A percentile compares a stretch with the other conserved stretches of the same genome.
Evolutionary conservation across 2,797 vertebrate genomes (phyloP).

Genomic region (Sciurus carolinensis): DNA sequence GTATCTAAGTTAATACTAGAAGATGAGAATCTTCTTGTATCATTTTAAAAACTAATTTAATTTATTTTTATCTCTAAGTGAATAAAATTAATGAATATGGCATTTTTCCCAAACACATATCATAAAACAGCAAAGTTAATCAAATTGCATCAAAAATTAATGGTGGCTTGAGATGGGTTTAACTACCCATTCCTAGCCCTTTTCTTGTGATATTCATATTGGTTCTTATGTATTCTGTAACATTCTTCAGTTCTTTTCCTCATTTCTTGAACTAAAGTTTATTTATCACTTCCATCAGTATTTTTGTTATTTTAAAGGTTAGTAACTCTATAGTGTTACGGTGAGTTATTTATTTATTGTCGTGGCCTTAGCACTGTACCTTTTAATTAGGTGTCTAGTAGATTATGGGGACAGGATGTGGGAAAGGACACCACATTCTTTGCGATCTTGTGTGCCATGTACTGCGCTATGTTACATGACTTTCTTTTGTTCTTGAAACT

Average conservation of each 20-base stretch:
- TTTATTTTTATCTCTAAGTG: constrained; percentile 29
- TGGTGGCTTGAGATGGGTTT: background rate
- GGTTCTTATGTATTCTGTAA: background rate
- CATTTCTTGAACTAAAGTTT: background rate
- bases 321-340: background rate
- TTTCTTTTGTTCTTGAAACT: constrained; percentile 43
- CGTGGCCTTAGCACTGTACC: background rate
- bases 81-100: constrained; percentile 5
- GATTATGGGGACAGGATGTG: background rate
- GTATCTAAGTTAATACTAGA: constrained; percentile 37
- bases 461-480: background rate
- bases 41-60: constrained; percentile 24
- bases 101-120: constrained; percentile 25
- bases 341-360: background rate
- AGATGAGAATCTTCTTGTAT: constrained; percentile 22
- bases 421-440: background rate
- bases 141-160: background rate
- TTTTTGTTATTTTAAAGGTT: background rate
- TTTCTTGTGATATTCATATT: background rate
- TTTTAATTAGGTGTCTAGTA: background rate
- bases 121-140: background rate
- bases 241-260: background rate
- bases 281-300: background rate
- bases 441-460: background rate
- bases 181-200: background rate